Base-by-base conservation (phyloP, 2,888 invertebrate species). In the Tachina fera region DNA sequence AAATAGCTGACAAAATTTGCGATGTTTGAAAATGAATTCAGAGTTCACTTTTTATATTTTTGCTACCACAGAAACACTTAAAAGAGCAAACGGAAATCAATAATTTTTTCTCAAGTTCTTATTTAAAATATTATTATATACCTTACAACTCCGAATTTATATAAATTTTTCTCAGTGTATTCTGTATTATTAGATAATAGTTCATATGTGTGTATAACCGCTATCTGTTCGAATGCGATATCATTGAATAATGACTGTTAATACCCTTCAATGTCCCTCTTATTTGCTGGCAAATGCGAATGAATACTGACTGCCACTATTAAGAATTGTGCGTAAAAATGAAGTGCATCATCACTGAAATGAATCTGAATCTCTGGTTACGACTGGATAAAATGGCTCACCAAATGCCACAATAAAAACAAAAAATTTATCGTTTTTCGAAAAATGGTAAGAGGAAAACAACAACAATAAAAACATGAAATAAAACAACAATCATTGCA, bases 231-330 rank as follows among this genome's bases (percentile, higher is more conserved):
- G 22, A 83, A 77, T 88, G 89, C 90, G 91, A 91, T 91, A 91
- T 91, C 91, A 91, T 91, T 91, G 91, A 91, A 91, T 91, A 91
- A 91, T 91, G 91, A 91, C 91, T 91, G 91, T 91, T 91, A 91
- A 91, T 91, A 90, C 91, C 91, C 90, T 90, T 91, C 91, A 91
- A 90, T 91, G 90, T 91, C 89, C 65, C 79, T 76, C 79, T 83
- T 72, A 83, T 76, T 76, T 83, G 83, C 70, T 75, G 82, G 67
- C 51, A 58, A 78, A 71, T 56, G 31, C 65, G 67, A 56, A 58
- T 74, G 77, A 81, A 84, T 81, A 65, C 76, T 79, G 68, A 45
- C 82, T 68, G 71, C 82, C 56, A 71, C 68, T 76, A 80, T 68
- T 84, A 80, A 84, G 49, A 80, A 86, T 75, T 72, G 87, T 84